Conservation (phyloP, 2,113 vertebrate genomes). For the Varanus salvator region DNA sequence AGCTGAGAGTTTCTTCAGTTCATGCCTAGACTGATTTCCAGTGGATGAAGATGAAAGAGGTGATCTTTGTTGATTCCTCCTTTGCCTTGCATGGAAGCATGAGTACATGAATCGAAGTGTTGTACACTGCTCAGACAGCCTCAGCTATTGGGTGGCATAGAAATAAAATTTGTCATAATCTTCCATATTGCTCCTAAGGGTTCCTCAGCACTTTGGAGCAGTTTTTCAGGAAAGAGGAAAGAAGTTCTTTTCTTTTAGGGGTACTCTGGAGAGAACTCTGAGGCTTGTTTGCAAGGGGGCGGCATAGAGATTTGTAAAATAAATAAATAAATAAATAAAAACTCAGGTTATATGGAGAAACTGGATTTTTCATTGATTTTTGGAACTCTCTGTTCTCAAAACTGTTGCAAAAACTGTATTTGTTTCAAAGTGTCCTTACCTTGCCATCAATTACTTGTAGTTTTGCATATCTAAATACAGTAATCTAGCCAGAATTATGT, state of each 20-base stretch:
- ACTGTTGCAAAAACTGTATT: neutral
- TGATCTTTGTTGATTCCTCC: neutral
- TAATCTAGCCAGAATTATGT: neutral
- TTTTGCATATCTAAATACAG: slow-evolving; percentile 5
- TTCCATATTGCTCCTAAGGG: neutral
- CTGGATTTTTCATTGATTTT: neutral
- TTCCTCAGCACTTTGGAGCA: neutral
- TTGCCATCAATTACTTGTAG: neutral
- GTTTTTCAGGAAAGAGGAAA: neutral
- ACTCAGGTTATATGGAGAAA: neutral
- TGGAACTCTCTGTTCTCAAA: no score
- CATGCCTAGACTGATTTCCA: neutral
- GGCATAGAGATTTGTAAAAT: no score
- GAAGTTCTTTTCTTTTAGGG: neutral
- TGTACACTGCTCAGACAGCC: no score
- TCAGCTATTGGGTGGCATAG: no score
- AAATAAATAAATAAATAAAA: no score
- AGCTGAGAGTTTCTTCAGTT: neutral
- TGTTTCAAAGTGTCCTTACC: neutral
- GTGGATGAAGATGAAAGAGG: neutral
- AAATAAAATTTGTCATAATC: no score
- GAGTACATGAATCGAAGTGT: no score
- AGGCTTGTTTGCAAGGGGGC: no score
- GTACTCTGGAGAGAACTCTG: no score
- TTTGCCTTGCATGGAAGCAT: neutral